Evolutionary conservation across 2,113 vertebrate species (phyloP).

Genomic region (Peromyscus maniculatus): DNA sequence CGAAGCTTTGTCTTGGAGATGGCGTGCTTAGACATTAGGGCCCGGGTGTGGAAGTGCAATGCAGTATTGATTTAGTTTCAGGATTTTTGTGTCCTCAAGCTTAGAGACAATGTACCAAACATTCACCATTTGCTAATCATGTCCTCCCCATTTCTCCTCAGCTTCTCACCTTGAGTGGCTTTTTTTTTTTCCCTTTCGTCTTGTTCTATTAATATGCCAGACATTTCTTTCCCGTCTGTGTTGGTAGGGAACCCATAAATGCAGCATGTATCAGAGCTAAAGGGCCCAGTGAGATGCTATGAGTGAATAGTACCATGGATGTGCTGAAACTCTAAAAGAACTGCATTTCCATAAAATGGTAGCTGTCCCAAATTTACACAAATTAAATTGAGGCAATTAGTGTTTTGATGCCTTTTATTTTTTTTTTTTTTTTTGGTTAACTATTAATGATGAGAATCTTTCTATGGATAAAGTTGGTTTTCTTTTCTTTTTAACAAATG

Average conservation of each 20-base stretch:
- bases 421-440: not conserved
- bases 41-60: not conserved
- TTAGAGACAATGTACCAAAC: not conserved
- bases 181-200: not conserved
- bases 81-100: not conserved
- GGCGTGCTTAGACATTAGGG: not conserved
- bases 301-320: rapidly evolving
- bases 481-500: not conserved
- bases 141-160: not conserved
- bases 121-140: not conserved
- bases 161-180: not conserved
- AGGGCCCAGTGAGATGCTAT: not conserved
- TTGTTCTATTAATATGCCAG: not conserved
- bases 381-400: not conserved
- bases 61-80: not conserved
- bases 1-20: not conserved
- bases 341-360: not conserved
- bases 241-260: not conserved
- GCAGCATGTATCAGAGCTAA: not conserved
- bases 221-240: not conserved
- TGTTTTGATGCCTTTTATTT: not conserved
- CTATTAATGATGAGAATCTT: not conserved
- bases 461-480: not conserved
- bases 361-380: not conserved
- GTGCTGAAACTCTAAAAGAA: not conserved